Evolutionary conservation across 2,888 invertebrate species (phyloP).

Genomic region (Orthosia gracilis): DNA sequence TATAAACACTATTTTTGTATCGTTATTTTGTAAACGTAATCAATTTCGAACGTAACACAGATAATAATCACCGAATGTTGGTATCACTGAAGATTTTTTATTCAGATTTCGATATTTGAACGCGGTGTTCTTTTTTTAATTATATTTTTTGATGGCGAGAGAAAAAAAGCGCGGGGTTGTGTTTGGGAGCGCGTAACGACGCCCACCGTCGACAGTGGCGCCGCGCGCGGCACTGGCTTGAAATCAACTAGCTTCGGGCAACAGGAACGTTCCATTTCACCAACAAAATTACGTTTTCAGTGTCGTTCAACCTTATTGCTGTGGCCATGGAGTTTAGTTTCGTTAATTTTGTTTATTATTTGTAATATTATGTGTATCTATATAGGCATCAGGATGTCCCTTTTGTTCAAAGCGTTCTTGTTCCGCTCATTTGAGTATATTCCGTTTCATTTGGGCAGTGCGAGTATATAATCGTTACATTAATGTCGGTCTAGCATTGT

Average conservation of each 20-base stretch:
- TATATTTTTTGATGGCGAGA: constrained; percentile 66
- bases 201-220: constrained; percentile 88
- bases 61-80: constrained; percentile 52
- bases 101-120: constrained; percentile 39
- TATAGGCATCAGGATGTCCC: constrained; percentile 83
- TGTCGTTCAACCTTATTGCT: constrained; percentile 67
- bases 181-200: constrained; percentile 80
- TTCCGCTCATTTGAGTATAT: constrained; percentile 82
- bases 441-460: constrained; percentile 75
- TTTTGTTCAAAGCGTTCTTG: constrained; percentile 85
- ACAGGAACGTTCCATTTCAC: constrained; percentile 80
- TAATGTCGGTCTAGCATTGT: constrained; percentile 70
- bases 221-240: constrained; percentile 88
- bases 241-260: constrained; percentile 78
- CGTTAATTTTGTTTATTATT: constrained; percentile 6
- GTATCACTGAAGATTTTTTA: constrained; percentile 49
- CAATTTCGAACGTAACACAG: constrained; percentile 61
- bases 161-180: constrained; percentile 75
- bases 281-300: constrained; percentile 68
- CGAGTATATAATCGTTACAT: constrained; percentile 75
- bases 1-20: constrained; percentile 87
- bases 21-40: constrained; percentile 80
- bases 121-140: constrained; percentile 58
- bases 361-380: constrained; percentile 64
- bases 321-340: constrained; percentile 65